Percentiles rank a stretch among this genome's conserved stretches.
phyloP scores from a whole-genome alignment of 2,797 vertebrate species.

The Danio kyathit region DNA sequence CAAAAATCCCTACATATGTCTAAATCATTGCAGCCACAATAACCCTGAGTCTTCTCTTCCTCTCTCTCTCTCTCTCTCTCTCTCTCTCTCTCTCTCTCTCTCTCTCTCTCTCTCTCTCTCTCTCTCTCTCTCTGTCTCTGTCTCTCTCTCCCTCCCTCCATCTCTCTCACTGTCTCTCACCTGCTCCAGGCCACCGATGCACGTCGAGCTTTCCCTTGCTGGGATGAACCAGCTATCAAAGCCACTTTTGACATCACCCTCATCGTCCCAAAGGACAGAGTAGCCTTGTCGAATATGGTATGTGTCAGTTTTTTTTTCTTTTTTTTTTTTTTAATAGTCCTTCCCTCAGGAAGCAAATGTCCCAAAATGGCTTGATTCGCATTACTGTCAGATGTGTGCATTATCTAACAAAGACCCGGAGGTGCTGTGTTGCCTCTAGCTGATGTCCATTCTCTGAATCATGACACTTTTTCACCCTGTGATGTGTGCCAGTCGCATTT shows the following conservation, averaged over 20 bases:
- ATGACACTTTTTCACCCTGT: constrained; percentile 1
- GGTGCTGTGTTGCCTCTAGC: constrained; percentile 37
- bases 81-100: too few relatives aligned
- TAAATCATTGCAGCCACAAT: constrained; percentile 7
- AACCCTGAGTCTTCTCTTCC: constrained; percentile 24
- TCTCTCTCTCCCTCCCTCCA: constrained; percentile 3
- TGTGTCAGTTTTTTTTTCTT: constrained; percentile 67
- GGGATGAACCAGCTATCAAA: constrained; percentile 99
- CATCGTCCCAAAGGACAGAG: constrained; percentile 96
- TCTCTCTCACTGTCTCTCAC: background rate
- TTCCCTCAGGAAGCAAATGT: constrained; percentile 49
- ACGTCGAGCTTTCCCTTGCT: constrained; percentile 97
- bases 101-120: too few relatives aligned
- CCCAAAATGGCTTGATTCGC: constrained; percentile 54
- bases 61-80: too few relatives aligned
- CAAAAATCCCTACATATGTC: background rate
- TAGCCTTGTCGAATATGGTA: constrained; percentile 99
- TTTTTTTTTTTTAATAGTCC: background rate
- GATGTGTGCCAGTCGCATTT: background rate
- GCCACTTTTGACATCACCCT: constrained; percentile 97
- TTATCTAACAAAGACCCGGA: constrained; percentile 66
- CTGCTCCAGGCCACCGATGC: constrained; percentile 91
- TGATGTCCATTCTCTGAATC: background rate
- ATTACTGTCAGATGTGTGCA: constrained; percentile 42
- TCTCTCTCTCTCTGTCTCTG: background rate